Percentiles rank a stretch among this genome's conserved stretches.
Conservation (phyloP, 92 coral and sea anemone species). For the Umimayanthus chanpuru region DNA sequence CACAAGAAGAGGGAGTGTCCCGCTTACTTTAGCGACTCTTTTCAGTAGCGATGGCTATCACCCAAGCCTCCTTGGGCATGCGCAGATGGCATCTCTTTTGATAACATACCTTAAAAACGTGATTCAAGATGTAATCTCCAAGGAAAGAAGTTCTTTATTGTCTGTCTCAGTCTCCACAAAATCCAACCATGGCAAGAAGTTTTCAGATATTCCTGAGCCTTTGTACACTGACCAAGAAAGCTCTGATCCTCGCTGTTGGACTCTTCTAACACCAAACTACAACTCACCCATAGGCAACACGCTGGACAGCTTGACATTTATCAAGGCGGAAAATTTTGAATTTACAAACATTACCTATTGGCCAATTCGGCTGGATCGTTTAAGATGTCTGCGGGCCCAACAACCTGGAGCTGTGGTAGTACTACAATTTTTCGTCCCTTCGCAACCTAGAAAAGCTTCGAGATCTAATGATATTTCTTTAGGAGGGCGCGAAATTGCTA, state of each 20-base stretch:
- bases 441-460: constrained; percentile 21
- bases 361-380: constrained; percentile 91
- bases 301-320: constrained; percentile 72
- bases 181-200: neutral
- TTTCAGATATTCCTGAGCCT: constrained; percentile 68
- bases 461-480: constrained; percentile 22
- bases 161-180: constrained; percentile 8
- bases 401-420: constrained; percentile 74
- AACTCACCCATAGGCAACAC: constrained; percentile 61
- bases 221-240: constrained; percentile 70
- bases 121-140: constrained; percentile 77
- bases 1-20: constrained; percentile 25
- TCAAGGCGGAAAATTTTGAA: constrained; percentile 78
- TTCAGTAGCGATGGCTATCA: constrained; percentile 97
- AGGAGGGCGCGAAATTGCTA: constrained; percentile 66
- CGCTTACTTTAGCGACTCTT: constrained; percentile 56
- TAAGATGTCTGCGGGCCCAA: constrained; percentile 83
- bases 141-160: constrained; percentile 38
- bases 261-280: constrained; percentile 89
- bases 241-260: constrained; percentile 92
- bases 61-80: constrained; percentile 95
- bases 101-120: constrained; percentile 85
- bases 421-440: constrained; percentile 69
- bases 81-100: constrained; percentile 87
- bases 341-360: constrained; percentile 85